A percentile compares a stretch with the other conserved stretches of the same genome.
These are phyloP conservation scores for Asarcornis scutulata DNA, from an alignment of 2,113 vertebrate genomes.

Conservation along the genomic window DNA sequence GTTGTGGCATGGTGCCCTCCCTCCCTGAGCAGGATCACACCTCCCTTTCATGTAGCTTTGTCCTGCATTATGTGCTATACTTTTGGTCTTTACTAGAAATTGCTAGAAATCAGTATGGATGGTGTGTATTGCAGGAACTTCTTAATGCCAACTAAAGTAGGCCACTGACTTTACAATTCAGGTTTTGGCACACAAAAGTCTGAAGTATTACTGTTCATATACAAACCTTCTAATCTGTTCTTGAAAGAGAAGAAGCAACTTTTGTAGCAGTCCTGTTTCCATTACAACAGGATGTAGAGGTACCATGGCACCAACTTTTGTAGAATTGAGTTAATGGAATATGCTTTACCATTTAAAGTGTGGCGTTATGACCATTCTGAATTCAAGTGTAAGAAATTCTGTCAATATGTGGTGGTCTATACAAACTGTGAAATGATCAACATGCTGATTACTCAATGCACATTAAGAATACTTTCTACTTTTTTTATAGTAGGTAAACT, in stretches of 20 bases:
- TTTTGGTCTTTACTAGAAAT: background rate
- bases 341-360: background rate
- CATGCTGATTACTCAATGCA: background rate
- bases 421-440: background rate
- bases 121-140: background rate
- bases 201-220: background rate
- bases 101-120: background rate
- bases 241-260: background rate
- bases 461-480: background rate
- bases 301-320: background rate
- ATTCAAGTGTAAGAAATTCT: background rate
- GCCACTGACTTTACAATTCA: background rate
- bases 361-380: background rate
- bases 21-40: background rate
- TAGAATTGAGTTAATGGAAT: background rate
- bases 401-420: rapidly evolving
- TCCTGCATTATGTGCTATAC: rapidly evolving
- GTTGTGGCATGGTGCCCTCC: background rate
- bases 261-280: background rate
- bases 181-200: background rate
- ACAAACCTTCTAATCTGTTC: background rate
- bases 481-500: background rate
- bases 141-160: background rate
- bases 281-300: background rate
- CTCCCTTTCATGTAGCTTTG: background rate